A percentile compares a stretch with the other conserved stretches of the same genome.
phyloP scores from a whole-genome alignment of 2,113 vertebrate genomes.

The Gymnarchus niloticus region DNA sequence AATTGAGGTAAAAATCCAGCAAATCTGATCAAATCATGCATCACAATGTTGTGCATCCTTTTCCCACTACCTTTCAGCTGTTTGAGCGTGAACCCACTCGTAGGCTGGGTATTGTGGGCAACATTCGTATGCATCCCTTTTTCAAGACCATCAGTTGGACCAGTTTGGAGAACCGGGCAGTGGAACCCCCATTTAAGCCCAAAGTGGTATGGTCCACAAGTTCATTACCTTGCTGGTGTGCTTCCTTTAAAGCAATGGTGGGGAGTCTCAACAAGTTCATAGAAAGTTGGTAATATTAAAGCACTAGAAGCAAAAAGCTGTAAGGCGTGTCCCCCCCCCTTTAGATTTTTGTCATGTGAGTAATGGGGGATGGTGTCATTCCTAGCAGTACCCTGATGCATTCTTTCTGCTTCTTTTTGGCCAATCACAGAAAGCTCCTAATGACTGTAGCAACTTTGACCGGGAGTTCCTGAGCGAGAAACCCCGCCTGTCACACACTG shows the following conservation, averaged over 20 bases:
- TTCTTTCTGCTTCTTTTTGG: constrained; percentile 26
- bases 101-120: constrained; percentile 80
- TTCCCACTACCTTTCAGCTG: constrained; percentile 62
- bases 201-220: constrained; percentile 80
- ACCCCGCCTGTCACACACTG: constrained; percentile 75
- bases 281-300: background rate
- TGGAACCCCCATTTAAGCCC: constrained; percentile 85
- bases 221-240: background rate
- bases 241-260: background rate
- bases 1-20: background rate
- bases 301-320: background rate
- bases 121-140: constrained; percentile 78
- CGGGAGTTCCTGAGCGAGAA: constrained; percentile 93
- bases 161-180: constrained; percentile 70
- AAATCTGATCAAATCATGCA: background rate
- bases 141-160: constrained; percentile 88
- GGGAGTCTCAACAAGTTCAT: background rate
- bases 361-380: too few species aligned
- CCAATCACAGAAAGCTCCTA: constrained; percentile 73
- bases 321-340: too few species aligned
- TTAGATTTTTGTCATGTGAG: background rate
- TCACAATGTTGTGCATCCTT: background rate
- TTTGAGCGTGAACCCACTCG: constrained; percentile 80
- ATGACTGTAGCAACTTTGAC: constrained; percentile 94
- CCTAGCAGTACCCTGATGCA: background rate